Percentiles rank a stretch among this genome's conserved stretches.
Evolutionary conservation across 2,797 vertebrate genomes (phyloP).

Genomic region (Lindbergichthys nudifrons): DNA sequence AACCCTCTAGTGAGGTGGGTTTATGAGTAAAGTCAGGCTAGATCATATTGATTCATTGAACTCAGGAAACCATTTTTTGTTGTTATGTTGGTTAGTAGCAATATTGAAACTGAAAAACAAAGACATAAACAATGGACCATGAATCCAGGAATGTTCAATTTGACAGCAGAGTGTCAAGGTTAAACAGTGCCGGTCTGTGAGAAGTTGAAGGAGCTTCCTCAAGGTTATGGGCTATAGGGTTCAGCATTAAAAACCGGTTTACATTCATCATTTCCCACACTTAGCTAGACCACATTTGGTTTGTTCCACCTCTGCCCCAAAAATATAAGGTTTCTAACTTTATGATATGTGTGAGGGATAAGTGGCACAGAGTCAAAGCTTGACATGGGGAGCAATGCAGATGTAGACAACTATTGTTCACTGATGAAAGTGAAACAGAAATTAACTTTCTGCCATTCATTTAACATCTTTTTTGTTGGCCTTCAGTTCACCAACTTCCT

Average conservation of each 20-base stretch:
- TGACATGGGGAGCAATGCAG: neutral
- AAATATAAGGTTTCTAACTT: neutral
- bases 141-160: neutral
- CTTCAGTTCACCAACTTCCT: neutral
- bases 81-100: neutral
- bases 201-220: slow-evolving; percentile 12
- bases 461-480: neutral
- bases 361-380: neutral
- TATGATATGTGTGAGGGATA: neutral
- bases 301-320: neutral
- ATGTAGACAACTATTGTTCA: neutral
- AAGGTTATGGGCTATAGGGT: neutral
- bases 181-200: slow-evolving; percentile 31
- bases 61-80: neutral
- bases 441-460: neutral
- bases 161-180: slow-evolving; percentile 38
- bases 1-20: neutral
- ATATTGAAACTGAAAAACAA: neutral
- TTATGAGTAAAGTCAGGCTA: neutral
- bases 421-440: neutral
- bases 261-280: neutral
- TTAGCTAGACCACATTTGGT: neutral
- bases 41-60: neutral
- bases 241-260: slow-evolving; percentile 26
- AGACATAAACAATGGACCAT: neutral